phyloP scores from a whole-genome alignment of 1,140 invertebrate species.

The Zaprionus taronus region DNA sequence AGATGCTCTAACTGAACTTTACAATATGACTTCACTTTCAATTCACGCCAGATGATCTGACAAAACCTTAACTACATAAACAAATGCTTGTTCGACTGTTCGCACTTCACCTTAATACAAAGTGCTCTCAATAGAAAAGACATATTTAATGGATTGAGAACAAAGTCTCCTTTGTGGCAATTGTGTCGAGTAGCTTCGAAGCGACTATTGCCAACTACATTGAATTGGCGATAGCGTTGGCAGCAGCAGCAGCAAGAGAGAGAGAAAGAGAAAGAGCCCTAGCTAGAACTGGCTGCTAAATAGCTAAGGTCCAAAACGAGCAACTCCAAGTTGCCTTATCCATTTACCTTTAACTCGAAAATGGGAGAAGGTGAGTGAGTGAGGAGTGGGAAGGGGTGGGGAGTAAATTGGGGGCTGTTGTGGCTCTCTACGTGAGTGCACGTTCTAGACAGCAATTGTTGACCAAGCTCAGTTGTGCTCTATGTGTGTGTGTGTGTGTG shows the following conservation, averaged over 20 bases:
- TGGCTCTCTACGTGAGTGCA: constrained; percentile 59
- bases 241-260: neutral
- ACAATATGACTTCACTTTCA: neutral
- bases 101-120: neutral
- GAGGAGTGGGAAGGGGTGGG: constrained; percentile 3
- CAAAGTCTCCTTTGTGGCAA: constrained; percentile 1
- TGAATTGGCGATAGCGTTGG: constrained; percentile 2
- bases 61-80: neutral
- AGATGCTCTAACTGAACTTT: no score
- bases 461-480: constrained; percentile 50
- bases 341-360: constrained; percentile 31
- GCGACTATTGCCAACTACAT: constrained; percentile 4
- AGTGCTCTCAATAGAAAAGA: constrained; percentile 1
- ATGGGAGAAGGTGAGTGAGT: neutral
- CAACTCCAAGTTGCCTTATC: constrained; percentile 35
- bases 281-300: constrained; percentile 26
- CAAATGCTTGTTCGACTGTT: neutral
- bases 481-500: constrained; percentile 18
- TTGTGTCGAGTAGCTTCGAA: neutral
- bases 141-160: constrained; percentile 4
- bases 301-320: constrained; percentile 24
- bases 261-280: neutral
- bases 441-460: constrained; percentile 61
- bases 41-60: neutral
- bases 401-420: constrained; percentile 13